These are phyloP conservation scores for Sphaerophoria rueppellii DNA, from an alignment of 2,888 invertebrate species.

Conservation along the genomic window DNA sequence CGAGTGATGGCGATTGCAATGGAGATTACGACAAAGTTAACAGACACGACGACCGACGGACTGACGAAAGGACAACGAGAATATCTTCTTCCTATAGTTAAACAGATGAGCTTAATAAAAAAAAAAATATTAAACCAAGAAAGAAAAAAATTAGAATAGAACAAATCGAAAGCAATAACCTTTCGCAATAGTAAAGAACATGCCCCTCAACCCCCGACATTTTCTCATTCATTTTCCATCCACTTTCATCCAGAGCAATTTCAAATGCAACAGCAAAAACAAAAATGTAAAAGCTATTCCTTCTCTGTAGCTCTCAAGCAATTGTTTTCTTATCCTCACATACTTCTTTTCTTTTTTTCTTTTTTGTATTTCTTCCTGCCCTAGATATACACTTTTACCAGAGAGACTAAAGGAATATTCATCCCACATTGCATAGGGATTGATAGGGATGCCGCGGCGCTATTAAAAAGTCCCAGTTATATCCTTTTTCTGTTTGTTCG, in stretches of 20 bases:
- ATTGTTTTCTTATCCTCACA: conserved; percentile 58
- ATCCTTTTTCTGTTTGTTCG: not conserved
- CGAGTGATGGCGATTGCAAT: not conserved
- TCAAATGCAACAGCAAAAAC: conserved; percentile 24
- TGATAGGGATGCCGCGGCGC: conserved; percentile 8
- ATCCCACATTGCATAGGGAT: not conserved
- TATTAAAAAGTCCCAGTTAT: conserved; percentile 37
- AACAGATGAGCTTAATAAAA: not conserved
- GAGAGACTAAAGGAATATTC: not conserved
- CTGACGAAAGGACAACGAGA: not conserved
- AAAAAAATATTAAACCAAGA: not conserved
- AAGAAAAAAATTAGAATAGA: not conserved
- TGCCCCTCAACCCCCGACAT: not conserved
- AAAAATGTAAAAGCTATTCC: not conserved
- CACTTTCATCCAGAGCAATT: conserved; percentile 13
- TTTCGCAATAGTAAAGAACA: conserved; percentile 65
- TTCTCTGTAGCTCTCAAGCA: conserved; percentile 31
- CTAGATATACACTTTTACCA: conserved; percentile 43
- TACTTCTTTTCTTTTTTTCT: conserved; percentile 38
- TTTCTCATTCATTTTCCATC: not conserved
- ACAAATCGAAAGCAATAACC: conserved; percentile 70
- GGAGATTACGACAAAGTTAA: no score
- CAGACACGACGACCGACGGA: not conserved
- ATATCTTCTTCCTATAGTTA: conserved; percentile 39
- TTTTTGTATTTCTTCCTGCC: conserved; percentile 52